phyloP scores from a whole-genome alignment of 2,113 vertebrate genomes.

The Gadus macrocephalus region DNA sequence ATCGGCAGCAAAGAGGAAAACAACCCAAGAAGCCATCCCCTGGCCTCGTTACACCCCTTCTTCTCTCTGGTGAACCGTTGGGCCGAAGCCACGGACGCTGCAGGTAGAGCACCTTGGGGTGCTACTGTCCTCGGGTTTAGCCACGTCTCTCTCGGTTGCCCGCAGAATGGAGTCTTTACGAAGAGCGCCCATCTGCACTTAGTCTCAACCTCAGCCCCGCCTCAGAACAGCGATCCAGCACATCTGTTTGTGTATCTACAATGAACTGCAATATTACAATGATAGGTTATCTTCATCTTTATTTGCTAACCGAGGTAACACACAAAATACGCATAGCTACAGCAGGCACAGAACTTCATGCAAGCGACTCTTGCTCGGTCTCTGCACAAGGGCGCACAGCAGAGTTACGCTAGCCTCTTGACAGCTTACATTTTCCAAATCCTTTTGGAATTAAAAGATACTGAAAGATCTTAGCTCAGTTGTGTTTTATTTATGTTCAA shows the following conservation, averaged over 20 bases:
- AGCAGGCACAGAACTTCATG: too few species aligned
- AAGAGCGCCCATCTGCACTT: conserved; percentile 33
- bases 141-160: conserved; percentile 38
- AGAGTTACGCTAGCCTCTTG: too few species aligned
- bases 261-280: too few species aligned
- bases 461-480: too few species aligned
- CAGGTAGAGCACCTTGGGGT: conserved; percentile 40
- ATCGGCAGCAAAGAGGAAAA: conserved; percentile 15
- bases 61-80: conserved; percentile 21
- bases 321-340: too few species aligned
- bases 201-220: conserved; percentile 5
- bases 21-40: conserved; percentile 53
- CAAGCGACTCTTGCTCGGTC: too few species aligned
- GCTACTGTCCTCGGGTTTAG: conserved; percentile 62
- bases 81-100: conserved; percentile 27
- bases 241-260: not conserved
- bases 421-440: too few species aligned
- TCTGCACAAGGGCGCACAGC: too few species aligned
- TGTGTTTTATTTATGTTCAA: too few species aligned
- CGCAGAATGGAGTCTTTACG: conserved; percentile 67
- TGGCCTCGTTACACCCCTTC: conserved; percentile 21
- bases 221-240: conserved; percentile 44
- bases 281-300: too few species aligned
- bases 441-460: too few species aligned
- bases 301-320: too few species aligned